These are phyloP conservation scores for Macrosteles quadrilineatus DNA, from an alignment of 1,140 invertebrate species.

Conservation along the genomic window DNA sequence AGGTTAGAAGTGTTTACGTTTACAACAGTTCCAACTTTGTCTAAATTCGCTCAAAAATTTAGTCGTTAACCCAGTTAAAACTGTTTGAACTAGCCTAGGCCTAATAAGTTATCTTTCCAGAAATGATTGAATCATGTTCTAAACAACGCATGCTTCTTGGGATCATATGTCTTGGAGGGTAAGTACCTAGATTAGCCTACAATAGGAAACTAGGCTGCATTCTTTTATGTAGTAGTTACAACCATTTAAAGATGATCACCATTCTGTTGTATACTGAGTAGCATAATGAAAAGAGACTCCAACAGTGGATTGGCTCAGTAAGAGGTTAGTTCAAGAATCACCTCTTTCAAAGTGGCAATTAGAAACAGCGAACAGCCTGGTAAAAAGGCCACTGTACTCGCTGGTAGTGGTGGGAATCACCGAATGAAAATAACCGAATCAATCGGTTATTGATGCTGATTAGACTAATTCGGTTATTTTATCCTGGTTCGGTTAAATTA, in stretches of 20 bases:
- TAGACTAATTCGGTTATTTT: too few species aligned
- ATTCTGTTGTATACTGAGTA: not conserved
- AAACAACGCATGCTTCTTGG: slow-evolving; percentile 42
- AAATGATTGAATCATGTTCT: slow-evolving; percentile 44
- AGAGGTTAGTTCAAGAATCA: not conserved
- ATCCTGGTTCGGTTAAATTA: too few species aligned
- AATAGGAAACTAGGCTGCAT: not conserved
- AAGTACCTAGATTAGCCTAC: slow-evolving; percentile 31
- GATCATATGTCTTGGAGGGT: slow-evolving; percentile 45
- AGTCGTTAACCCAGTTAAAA: too few species aligned
- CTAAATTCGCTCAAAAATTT: too few species aligned
- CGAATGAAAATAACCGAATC: too few species aligned
- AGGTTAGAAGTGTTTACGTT: too few species aligned
- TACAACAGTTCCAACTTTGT: too few species aligned
- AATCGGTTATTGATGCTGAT: too few species aligned
- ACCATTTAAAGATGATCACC: not conserved
- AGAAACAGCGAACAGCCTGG: not conserved
- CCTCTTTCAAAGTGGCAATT: not conserved
- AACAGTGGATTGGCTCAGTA: not conserved
- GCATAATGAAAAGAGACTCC: not conserved
- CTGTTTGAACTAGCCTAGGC: too few species aligned
- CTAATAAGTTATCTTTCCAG: too few species aligned
- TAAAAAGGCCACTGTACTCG: too few species aligned
- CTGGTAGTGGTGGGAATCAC: too few species aligned
- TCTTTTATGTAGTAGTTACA: not conserved